Base-by-base conservation (phyloP, 2,888 invertebrate species). In the Papilio gigon region DNA sequence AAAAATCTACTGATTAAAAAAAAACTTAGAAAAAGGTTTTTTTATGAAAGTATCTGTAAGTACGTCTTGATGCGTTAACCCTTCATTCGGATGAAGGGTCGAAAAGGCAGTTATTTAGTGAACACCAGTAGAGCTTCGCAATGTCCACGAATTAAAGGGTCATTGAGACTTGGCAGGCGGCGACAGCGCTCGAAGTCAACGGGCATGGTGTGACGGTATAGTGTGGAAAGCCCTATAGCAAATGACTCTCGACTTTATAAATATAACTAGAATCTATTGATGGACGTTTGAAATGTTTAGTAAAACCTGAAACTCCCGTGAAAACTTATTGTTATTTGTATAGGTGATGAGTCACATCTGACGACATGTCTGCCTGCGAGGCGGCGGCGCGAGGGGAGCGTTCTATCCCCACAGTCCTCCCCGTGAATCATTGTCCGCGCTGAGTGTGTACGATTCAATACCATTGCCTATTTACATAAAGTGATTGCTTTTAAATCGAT, bases 381-480 rank as follows among this genome's bases (percentile, higher is more conserved):
- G 8, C 25, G 30, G 4, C 4, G 14, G 25, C 12, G 14, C 53
- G n/a, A 56, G 53, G 53, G 53, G 30, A 53, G 14, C 27, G 27
- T 17, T 8, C 17, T 3, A 1, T n/a, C 30, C 53, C 53, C 8
- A 4, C 50, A 25, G 50, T 8, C 27, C 50, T 27, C 50, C 53
- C 53, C 0, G 30, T 56, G 53, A 56, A 27, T 53, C 53, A 53
- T 56, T 56, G 53, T 56, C 53, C 53, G 27, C 30, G n/a, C 50
- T 53, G 14, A 14, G 27, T 62, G 20, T 20, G 4, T 22, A 33
- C 63, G 20, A 47, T 47, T 63, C 20, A 47, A 63, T 63, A 33
- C 47, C 33, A 14, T 33, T 35, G 47, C 12, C 20, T 62, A 62
- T 63, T 63, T 63, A 63, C 63, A 63, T 47, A 63, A 44, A 63